These are phyloP conservation scores for Astyanax mexicanus DNA, from an alignment of 2,797 vertebrate genomes.

Conservation along the genomic window DNA sequence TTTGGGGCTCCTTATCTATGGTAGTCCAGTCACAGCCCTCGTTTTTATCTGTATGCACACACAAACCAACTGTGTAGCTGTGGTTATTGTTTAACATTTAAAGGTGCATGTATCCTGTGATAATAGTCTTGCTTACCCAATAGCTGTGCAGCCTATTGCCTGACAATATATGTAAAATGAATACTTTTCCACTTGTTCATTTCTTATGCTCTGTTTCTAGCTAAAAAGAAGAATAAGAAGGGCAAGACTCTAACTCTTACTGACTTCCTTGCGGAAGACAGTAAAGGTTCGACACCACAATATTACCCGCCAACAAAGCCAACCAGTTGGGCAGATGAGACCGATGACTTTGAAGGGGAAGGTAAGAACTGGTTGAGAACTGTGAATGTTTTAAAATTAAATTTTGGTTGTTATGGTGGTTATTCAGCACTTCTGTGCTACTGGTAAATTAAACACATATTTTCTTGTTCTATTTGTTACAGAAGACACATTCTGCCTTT, in stretches of 20 bases:
- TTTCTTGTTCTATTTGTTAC: neutral
- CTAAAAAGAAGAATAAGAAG: constrained; percentile 99
- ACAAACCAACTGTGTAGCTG: neutral
- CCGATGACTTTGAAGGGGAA: constrained; percentile 94
- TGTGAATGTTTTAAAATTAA: too few relatives aligned
- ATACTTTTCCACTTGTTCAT: too few relatives aligned
- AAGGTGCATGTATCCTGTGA: neutral
- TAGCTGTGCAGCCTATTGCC: too few relatives aligned
- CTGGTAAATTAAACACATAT: neutral
- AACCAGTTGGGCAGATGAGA: constrained; percentile 97
- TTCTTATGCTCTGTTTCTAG: constrained; percentile 67
- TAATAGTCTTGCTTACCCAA: neutral
- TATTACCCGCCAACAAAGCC: constrained; percentile 85
- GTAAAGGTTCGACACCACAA: constrained; percentile 69
- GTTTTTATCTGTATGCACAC: constrained; percentile 9
- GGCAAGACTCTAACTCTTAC: constrained; percentile 96
- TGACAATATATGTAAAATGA: too few relatives aligned
- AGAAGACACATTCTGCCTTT: neutral
- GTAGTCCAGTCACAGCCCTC: neutral
- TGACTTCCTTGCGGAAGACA: constrained; percentile 94
- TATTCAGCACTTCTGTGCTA: neutral
- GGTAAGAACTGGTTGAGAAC: constrained; percentile 79
- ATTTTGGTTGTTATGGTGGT: too few relatives aligned
- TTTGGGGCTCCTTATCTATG: neutral
- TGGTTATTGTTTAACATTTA: neutral